Evolutionary conservation across 2,113 vertebrate genomes (phyloP).

Genomic region (Cephalopholis sonnerati): DNA sequence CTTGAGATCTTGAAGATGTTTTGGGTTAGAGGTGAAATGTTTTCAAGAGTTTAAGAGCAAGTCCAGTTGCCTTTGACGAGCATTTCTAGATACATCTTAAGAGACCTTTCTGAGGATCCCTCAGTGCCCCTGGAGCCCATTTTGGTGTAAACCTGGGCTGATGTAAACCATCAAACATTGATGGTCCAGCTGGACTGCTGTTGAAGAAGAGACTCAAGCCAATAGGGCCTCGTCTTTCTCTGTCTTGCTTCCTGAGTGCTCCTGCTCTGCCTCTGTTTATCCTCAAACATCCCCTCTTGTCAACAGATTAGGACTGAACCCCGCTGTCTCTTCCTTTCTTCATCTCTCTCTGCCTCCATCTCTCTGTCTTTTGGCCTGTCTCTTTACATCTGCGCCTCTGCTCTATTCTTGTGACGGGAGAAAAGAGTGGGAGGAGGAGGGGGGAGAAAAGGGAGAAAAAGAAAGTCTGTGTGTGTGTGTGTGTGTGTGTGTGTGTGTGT

Average conservation of each 20-base stretch:
- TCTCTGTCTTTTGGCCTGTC: constrained; percentile 73
- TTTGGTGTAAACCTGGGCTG: constrained; percentile 53
- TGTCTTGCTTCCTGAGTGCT: constrained; percentile 47
- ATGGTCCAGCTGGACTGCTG: constrained; percentile 60
- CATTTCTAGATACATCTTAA: constrained; percentile 3
- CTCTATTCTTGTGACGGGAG: constrained; percentile 62
- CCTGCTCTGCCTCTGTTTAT: constrained; percentile 72
- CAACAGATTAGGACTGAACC: constrained; percentile 76
- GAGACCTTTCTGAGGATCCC: constrained; percentile 3
- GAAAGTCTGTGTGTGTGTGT: constrained; percentile 30
- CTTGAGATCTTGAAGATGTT: background rate
- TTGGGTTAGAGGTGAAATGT: background rate
- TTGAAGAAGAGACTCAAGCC: constrained; percentile 33
- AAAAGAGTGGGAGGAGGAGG: constrained; percentile 19
- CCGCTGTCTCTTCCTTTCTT: constrained; percentile 74
- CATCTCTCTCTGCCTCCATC: constrained; percentile 68
- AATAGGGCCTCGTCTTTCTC: constrained; percentile 12
- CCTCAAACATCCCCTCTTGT: constrained; percentile 77
- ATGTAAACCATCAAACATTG: constrained; percentile 63
- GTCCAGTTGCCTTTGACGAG: background rate
- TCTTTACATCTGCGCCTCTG: constrained; percentile 72
- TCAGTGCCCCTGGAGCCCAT: constrained; percentile 37
- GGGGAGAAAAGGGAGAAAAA: constrained; percentile 22
- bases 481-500: constrained; percentile 36
- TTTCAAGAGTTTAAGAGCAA: background rate